Evolutionary conservation across 2,888 invertebrate genomes (phyloP).

Genomic region (Chirona hameri): DNA sequence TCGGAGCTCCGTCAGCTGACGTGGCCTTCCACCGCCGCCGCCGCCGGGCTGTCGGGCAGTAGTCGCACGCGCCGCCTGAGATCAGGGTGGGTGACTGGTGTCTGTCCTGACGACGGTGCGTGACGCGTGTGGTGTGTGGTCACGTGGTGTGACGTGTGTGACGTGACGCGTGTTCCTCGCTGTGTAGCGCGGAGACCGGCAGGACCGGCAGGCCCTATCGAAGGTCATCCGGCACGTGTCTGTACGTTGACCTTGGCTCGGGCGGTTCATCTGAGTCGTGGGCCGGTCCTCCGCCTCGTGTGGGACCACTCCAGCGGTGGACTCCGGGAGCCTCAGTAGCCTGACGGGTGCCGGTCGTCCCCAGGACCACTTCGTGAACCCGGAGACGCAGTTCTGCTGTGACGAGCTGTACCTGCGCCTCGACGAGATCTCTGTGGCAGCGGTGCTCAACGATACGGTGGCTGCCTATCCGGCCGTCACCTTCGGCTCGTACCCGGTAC

Average conservation of each 20-base stretch:
- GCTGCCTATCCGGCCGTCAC: conserved; percentile 51
- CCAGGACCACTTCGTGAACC: conserved; percentile 4
- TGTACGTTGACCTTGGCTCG: neutral
- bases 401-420: conserved; percentile 35
- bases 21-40: too few species aligned
- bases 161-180: too few species aligned
- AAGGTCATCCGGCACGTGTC: neutral
- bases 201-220: neutral
- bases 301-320: neutral
- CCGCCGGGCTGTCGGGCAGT: too few species aligned
- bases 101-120: too few species aligned
- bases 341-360: neutral
- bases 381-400: neutral
- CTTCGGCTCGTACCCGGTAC: conserved; percentile 59
- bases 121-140: too few species aligned
- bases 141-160: too few species aligned
- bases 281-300: neutral
- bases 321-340: neutral
- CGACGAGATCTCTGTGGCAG: conserved; percentile 47
- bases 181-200: neutral
- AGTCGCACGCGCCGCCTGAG: too few species aligned
- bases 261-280: neutral
- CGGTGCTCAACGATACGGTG: conserved; percentile 50
- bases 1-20: too few species aligned
- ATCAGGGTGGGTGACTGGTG: too few species aligned